phyloP scores from a whole-genome alignment of 1,140 invertebrate species.

The Atta texana region DNA sequence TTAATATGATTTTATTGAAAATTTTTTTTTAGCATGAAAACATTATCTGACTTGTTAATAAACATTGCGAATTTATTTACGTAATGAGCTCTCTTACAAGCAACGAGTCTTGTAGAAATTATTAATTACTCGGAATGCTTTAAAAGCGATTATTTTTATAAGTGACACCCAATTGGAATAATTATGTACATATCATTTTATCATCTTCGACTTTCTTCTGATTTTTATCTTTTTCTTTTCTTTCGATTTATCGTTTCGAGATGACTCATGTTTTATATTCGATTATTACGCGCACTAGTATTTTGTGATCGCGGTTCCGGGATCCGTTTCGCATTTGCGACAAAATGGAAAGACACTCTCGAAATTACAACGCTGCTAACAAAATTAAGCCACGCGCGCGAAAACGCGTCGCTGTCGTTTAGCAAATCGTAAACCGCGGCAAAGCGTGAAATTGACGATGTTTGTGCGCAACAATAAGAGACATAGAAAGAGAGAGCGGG shows the following conservation, averaged over 20 bases:
- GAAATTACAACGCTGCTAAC: slow-evolving; percentile 4
- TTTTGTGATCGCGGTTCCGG: not conserved
- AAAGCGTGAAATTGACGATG: slow-evolving; percentile 68
- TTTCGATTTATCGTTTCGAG: not conserved
- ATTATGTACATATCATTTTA: not conserved
- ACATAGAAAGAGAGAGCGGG: slow-evolving; percentile 36
- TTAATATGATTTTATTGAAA: not conserved
- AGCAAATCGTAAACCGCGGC: slow-evolving; percentile 51
- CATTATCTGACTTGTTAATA: not conserved
- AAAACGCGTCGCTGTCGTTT: slow-evolving; percentile 52
- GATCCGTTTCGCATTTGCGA: not conserved
- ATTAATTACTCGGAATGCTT: no score
- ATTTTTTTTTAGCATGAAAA: not conserved
- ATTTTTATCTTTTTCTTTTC: no score
- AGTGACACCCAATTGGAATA: not conserved
- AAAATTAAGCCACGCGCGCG: slow-evolving; percentile 50
- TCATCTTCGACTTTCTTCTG: no score
- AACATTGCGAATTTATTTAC: not conserved
- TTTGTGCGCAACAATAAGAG: slow-evolving; percentile 64
- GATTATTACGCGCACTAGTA: not conserved
- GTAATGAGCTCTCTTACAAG: no score
- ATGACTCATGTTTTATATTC: slow-evolving; percentile 5
- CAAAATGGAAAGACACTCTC: not conserved
- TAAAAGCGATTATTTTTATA: not conserved
- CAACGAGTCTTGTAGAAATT: no score